Evolutionary conservation across 2,797 vertebrate species (phyloP), one percentile per base, ranked within the genome.

Genomic region (Lepilemur septentrionalis): DNA sequence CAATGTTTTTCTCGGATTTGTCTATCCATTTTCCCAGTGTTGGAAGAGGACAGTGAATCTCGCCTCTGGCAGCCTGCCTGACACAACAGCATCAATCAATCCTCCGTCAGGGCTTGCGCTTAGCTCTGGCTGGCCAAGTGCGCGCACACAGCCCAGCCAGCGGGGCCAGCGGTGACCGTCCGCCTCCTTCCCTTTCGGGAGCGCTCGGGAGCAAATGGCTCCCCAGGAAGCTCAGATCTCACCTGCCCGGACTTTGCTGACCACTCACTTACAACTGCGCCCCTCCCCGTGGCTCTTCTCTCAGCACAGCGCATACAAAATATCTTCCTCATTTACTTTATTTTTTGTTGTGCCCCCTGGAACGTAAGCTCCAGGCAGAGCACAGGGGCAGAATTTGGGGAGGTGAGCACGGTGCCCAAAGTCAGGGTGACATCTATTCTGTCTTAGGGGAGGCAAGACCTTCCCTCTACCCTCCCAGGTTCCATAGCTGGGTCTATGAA

Each of bases 171-270:
- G 2, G 22, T 4, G 57, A 28, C 15, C 30, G 5, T 10, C 30
- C 3, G 8, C 35, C 13, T 11, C 4, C 38, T 79, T 69, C 38
- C 4, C 11, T 25, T 32, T 82, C 15, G 14, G 38, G 20, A 41
- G 8, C 7, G 7, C 0, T 23, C 0, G 5, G 18, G 7, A 17
- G 23, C 46, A 0, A 9, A 52, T 0, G 7, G 18, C 38, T 41
- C 35, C 28, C 2, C 12, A 65, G 41, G 14, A n/a, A 12, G 13
- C 22, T 9, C 32, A 25, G 9, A n/a, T 14, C n/a, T 30, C 17
- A 30, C 30, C 13, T n/a, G 9, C 32, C 50, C 1, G 0, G 7
- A 61, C 52, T 32, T 25, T 28, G 18, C 10, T 52, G 28, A 6
- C 5, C 17, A 1, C 10, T 41, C n/a, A 17, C 9, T 35, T 30